These are phyloP conservation scores for Virgularia gustaviana DNA, from an alignment of 92 coral and sea anemone species.

Conservation along the genomic window DNA sequence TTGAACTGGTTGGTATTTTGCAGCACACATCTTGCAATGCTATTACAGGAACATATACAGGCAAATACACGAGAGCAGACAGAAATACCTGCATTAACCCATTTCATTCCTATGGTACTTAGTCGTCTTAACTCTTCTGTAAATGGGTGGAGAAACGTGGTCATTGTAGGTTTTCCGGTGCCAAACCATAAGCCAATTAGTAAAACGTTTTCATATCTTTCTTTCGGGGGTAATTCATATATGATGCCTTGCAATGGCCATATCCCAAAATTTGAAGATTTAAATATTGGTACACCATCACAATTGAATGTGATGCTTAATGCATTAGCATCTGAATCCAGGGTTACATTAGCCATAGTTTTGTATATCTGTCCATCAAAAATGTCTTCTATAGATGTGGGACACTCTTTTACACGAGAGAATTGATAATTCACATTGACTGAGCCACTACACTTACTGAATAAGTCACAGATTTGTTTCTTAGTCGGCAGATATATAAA, in stretches of 20 bases:
- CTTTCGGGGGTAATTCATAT: constrained; percentile 12
- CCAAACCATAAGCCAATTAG: constrained; percentile 18
- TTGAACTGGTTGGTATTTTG: constrained; percentile 16
- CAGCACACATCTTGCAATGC: constrained; percentile 12
- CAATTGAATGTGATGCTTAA: constrained; percentile 3
- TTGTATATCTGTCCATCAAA: constrained; percentile 18
- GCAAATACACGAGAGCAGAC: constrained; percentile 10
- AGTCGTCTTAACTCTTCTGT: constrained; percentile 7
- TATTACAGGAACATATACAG: constrained; percentile 14
- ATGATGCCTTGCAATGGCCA: constrained; percentile 6
- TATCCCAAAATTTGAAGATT: constrained; percentile 9
- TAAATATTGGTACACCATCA: constrained; percentile 15
- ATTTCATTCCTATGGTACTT: constrained; percentile 10
- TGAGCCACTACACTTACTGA: constrained; percentile 1
- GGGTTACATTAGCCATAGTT: not conserved
- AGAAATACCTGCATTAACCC: constrained; percentile 7
- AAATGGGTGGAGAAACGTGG: constrained; percentile 20
- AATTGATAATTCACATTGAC: not conserved
- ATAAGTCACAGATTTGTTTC: constrained; percentile 12
- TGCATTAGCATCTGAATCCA: constrained; percentile 19
- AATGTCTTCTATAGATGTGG: constrained; percentile 13
- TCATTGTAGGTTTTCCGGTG: constrained; percentile 8
- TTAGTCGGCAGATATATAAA: constrained; percentile 5
- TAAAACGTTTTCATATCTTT: constrained; percentile 14
- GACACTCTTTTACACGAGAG: not conserved